A percentile compares a stretch with the other conserved stretches of the same genome.
phyloP scores from a whole-genome alignment of 2,797 vertebrate species.

The Microctenopoma steveboyesi region DNA sequence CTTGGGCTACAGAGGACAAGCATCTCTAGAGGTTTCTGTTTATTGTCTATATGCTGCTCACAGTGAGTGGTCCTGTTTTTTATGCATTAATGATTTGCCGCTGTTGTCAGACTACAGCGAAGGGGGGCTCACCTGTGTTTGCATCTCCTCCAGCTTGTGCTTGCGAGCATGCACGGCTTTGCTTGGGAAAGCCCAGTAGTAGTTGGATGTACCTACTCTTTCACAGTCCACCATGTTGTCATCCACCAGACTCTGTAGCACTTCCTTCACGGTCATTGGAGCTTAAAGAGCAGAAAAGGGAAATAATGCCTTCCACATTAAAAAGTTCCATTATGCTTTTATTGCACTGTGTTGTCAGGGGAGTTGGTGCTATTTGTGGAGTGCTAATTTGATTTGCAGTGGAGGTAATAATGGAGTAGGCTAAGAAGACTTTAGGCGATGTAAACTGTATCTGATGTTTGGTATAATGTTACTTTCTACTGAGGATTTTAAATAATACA shows the following conservation, averaged over 20 bases:
- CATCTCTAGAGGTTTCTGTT: background rate
- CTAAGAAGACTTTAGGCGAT: background rate
- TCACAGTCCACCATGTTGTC: conserved; percentile 97
- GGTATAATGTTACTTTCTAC: conserved; percentile 4
- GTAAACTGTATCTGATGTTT: background rate
- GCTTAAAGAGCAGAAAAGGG: conserved; percentile 76
- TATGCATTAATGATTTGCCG: background rate
- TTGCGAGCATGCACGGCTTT: conserved; percentile 91
- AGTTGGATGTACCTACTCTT: conserved; percentile 96
- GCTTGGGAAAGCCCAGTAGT: conserved; percentile 98
- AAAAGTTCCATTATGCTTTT: background rate
- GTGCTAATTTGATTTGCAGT: conserved; percentile 20
- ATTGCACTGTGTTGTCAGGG: background rate
- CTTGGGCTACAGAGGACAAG: too few species aligned
- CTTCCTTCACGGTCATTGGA: conserved; percentile 95
- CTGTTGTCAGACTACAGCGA: background rate
- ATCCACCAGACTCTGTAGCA: conserved; percentile 96
- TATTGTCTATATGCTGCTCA: background rate
- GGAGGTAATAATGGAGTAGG: background rate
- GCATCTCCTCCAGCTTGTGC: conserved; percentile 86
- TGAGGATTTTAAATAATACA: conserved; percentile 18
- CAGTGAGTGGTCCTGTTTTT: background rate
- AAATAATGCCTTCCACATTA: conserved; percentile 4
- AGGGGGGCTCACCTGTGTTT: conserved; percentile 87
- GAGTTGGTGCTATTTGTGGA: conserved; percentile 19